Evolutionary conservation across 2,113 vertebrate species (phyloP), one percentile per base, ranked within the genome.

Genomic region (Edolisoma coerulescens): DNA sequence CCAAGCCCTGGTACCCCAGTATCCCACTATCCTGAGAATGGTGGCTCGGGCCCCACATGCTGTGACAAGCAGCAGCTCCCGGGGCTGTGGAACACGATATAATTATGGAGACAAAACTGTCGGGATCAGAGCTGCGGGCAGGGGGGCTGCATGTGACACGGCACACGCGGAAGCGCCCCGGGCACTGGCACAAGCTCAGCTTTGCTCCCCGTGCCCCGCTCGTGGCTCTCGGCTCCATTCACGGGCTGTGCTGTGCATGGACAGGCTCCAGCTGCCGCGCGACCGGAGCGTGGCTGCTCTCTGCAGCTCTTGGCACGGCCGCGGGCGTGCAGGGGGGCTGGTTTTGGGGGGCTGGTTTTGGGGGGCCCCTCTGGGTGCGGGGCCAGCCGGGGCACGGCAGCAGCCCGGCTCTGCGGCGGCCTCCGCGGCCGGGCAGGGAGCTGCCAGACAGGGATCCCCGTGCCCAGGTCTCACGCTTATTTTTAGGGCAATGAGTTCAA

Each of bases 21-120:
- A 11, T 11, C 82, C n/a, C 28, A 3, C 47, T 18, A 1, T 9
- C 16, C 35, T 2, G 3, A 24, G 39, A 11, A 4, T 0, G 7
- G 52, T 9, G 9, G 49, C 76, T 69, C 2, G 0, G 53, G 42
- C 26, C 32, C 27, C 0, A 0, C 21, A 0, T 0, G 10, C 52
- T 13, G 49, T 1, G 3, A 21, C 53, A 8, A 49, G 41, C 41
- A 26, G 84, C 87, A 67, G 56, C 69, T 82, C 27, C 71, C 2
- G 2, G 19, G 23, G 41, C 56, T 79, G 53, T 17, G 21, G 70
- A 13, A 26, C 33, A 2, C 1, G 4, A 7, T 30, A 4, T 2
- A 33, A 24, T 47, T 4, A 16, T 1, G 2, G 20, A 15, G 30
- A 10, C 56, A 57, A 77, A 74, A 5, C 6, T 0, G 1, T 7